Conservation (phyloP, 1,140 invertebrate species). For the Drosophila ironensis region DNA sequence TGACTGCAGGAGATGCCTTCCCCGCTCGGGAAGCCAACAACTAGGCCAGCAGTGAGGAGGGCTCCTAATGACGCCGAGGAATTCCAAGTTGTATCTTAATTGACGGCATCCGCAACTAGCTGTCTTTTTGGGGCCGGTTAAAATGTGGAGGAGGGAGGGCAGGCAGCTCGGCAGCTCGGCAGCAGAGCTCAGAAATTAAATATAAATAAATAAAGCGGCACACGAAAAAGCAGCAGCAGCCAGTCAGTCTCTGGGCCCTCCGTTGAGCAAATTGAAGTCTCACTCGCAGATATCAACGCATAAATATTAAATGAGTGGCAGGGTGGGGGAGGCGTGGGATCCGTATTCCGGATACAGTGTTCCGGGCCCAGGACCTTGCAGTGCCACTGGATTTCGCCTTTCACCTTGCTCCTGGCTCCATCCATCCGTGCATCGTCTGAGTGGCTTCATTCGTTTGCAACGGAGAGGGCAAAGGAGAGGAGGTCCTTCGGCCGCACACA, state of each 20-base stretch:
- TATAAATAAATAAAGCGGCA: conserved; percentile 60
- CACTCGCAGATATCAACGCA: conserved; percentile 74
- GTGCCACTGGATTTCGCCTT: background rate
- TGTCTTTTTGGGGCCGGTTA: background rate
- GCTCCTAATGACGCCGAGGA: background rate
- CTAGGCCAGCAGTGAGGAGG: background rate
- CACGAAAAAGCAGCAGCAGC: conserved; percentile 1
- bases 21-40: too few species aligned
- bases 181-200: conserved; percentile 43
- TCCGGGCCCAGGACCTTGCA: conserved; percentile 5
- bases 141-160: background rate
- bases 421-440: conserved; percentile 48
- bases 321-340: conserved; percentile 2
- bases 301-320: conserved; percentile 65
- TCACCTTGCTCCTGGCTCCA: conserved; percentile 1
- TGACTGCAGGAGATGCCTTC: too few species aligned
- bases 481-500: conserved; percentile 13
- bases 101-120: background rate
- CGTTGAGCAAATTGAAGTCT: conserved; percentile 68
- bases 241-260: conserved; percentile 16
- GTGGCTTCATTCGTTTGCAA: conserved; percentile 77
- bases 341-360: conserved; percentile 5
- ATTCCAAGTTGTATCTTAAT: background rate
- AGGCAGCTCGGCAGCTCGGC: background rate
- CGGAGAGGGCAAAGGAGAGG: conserved; percentile 11